Evolutionary conservation across 2,113 vertebrate species (phyloP).

Genomic region (Chrysemys picta): DNA sequence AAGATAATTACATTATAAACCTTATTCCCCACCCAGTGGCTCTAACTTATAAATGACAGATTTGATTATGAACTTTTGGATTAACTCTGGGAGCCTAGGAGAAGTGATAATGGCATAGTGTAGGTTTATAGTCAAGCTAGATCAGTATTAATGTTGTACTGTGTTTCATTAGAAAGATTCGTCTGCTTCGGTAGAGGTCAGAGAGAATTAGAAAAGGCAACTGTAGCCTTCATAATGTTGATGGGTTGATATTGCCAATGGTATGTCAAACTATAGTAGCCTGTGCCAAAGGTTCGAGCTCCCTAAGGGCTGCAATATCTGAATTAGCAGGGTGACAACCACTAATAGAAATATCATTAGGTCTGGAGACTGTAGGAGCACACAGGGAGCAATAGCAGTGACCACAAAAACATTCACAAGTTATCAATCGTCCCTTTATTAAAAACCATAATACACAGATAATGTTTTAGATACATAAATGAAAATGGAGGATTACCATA

Average conservation of each 20-base stretch:
- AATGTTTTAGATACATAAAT: background rate
- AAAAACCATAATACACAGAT: background rate
- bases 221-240: background rate
- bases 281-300: background rate
- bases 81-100: conserved; percentile 17
- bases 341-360: background rate
- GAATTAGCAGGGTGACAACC: background rate
- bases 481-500: background rate
- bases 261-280: background rate
- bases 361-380: background rate
- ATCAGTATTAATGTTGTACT: background rate
- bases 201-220: conserved; percentile 9
- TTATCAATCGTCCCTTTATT: background rate
- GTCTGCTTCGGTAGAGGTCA: conserved; percentile 11
- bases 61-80: conserved; percentile 1
- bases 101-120: conserved; percentile 29
- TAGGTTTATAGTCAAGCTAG: background rate
- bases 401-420: background rate
- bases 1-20: conserved; percentile 18
- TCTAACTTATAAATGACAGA: conserved; percentile 27
- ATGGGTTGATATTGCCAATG: background rate
- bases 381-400: background rate
- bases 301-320: background rate
- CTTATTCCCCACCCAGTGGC: conserved; percentile 4
- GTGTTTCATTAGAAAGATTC: conserved; percentile 28